These are phyloP conservation scores for Rostratula benghalensis DNA, from an alignment of 2,113 vertebrate species.

Conservation along the genomic window DNA sequence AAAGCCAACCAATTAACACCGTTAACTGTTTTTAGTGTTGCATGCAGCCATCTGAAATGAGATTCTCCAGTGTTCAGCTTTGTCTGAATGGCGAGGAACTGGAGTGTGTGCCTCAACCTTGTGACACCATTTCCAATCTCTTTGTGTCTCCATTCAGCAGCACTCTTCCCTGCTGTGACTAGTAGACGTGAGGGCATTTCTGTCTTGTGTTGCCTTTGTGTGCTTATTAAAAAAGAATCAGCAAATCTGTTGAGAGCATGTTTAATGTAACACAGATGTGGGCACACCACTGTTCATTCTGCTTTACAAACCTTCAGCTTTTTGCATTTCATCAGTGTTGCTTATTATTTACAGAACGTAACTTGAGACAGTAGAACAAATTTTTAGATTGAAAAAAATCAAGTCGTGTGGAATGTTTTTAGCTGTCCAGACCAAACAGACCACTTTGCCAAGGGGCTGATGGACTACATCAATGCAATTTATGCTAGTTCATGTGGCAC, in stretches of 20 bases:
- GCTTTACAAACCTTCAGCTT: conserved; percentile 75
- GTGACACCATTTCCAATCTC: background rate
- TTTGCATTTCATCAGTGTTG: conserved; percentile 76
- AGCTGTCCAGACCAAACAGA: conserved; percentile 78
- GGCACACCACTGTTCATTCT: conserved; percentile 59
- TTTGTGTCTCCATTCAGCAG: conserved; percentile 52
- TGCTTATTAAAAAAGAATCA: conserved; percentile 76
- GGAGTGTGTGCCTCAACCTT: background rate
- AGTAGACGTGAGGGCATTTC: conserved; percentile 67
- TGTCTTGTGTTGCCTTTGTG: conserved; percentile 68
- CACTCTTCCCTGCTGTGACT: conserved; percentile 47
- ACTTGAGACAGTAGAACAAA: conserved; percentile 77
- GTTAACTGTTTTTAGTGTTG: background rate
- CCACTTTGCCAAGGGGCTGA: conserved; percentile 70
- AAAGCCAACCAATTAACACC: background rate
- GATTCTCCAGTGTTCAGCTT: background rate
- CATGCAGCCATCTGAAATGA: background rate
- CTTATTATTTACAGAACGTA: conserved; percentile 81
- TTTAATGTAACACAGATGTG: conserved; percentile 81
- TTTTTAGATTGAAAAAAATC: conserved; percentile 69
- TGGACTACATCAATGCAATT: conserved; percentile 45
- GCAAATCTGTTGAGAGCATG: conserved; percentile 70
- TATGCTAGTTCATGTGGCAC: conserved; percentile 13
- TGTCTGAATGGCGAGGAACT: background rate
- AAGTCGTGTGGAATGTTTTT: conserved; percentile 73